Base-by-base conservation (phyloP, 2,888 invertebrate genomes). In the Sinopyrophorus schimmeli region DNA sequence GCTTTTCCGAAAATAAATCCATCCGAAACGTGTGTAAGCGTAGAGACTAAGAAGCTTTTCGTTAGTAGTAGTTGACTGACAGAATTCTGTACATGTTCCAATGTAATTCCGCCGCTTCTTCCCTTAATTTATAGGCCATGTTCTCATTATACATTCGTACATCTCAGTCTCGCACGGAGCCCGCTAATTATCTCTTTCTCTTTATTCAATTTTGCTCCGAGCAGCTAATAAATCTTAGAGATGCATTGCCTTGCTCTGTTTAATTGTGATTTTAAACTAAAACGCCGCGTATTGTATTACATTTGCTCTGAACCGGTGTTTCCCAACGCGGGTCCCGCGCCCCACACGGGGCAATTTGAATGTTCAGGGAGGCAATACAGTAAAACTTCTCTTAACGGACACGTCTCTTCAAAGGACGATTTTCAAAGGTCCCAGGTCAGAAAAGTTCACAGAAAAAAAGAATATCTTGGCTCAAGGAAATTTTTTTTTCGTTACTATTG, bases 81-180 rank as follows among this genome's bases (percentile, higher is more conserved):
- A 65, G 63, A 59, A 61, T 59, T 57, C 61, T 62, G 64, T 63
- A 66, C 64, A 63, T 65, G 60, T 61, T 58, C 60, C 62, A 61
- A 62, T 55, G 50, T 65, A 67, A 66, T 65, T 65, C 63, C 57
- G 50, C 58, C 54, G 59, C 59, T 64, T 63, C 60, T 63, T 62
- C 61, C 56, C 56, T 58, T 65, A 68, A 68, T 68, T 68, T 68
- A 68, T 67, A 64, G 66, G 54, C 63, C 62, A 63, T 64, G 66
- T 66, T 66, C 63, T 62, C 65, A 65, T 67, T 68, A 68, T 66
- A 65, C 63, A 62, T 65, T 63, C 60, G 54, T 56, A 61, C 57
- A 60, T 61, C 64, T 60, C 60, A 55, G 57, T 55, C 60, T 50
- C 43, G 53, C 61, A 59, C 60, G 60, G 60, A 62, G 61, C 59